phyloP scores from a whole-genome alignment of 2,888 invertebrate genomes.

The Elaeidobius kamerunicus region DNA sequence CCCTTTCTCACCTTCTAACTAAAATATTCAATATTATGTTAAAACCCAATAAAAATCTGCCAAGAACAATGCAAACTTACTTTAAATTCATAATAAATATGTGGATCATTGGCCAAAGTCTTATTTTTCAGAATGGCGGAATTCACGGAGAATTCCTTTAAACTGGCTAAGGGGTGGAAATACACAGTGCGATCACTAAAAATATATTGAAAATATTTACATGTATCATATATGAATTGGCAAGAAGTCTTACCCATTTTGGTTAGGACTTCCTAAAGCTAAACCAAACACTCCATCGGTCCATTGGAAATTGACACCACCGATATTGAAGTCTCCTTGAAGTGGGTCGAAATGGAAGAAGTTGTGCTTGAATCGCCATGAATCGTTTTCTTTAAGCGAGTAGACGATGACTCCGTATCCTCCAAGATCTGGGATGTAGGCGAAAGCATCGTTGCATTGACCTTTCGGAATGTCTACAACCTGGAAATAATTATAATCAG shows the following conservation, averaged over 20 bases:
- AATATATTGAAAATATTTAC: conserved; percentile 2
- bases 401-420: conserved; percentile 76
- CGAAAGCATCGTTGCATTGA: conserved; percentile 72
- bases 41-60: no score
- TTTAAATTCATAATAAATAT: conserved; percentile 70
- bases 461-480: conserved; percentile 66
- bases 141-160: conserved; percentile 75
- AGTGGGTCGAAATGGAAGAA: conserved; percentile 83
- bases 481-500: conserved; percentile 48
- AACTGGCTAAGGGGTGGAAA: conserved; percentile 80
- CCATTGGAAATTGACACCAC: conserved; percentile 82
- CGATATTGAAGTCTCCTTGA: conserved; percentile 71
- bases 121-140: conserved; percentile 71
- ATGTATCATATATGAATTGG: no score
- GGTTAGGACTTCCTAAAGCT: conserved; percentile 54
- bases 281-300: conserved; percentile 78
- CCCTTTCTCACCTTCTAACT: conserved; percentile 69
- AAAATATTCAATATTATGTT: conserved; percentile 34
- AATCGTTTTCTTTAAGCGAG: conserved; percentile 67
- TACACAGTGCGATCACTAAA: conserved; percentile 66
- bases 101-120: conserved; percentile 62
- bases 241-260: conserved; percentile 40
- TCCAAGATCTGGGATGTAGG: conserved; percentile 75
- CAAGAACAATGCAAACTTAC: no score
- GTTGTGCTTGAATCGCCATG: conserved; percentile 77